Percentiles rank a stretch among this genome's conserved stretches.
These are phyloP conservation scores for Pterobdella sp. DNA, from an alignment of 2,888 invertebrate species.

Conservation along the genomic window DNA sequence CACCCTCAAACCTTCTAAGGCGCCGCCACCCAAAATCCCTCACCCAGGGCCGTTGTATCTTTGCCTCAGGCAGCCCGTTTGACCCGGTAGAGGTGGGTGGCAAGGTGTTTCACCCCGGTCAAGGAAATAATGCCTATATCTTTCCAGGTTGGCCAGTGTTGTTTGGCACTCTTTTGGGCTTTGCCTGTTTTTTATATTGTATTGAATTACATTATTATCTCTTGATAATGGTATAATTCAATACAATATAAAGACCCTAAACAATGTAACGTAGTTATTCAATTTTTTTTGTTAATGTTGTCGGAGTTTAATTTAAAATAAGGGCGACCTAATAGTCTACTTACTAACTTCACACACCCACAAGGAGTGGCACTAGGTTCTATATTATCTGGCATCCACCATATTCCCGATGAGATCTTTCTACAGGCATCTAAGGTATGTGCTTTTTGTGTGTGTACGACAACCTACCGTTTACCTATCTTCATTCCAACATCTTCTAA, in stretches of 20 bases:
- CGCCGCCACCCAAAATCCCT: slow-evolving; percentile 46
- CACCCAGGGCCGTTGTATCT: slow-evolving; percentile 78
- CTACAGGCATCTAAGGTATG: slow-evolving; percentile 79
- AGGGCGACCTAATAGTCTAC: no score
- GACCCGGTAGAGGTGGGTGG: slow-evolving; percentile 71
- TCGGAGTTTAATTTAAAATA: no score
- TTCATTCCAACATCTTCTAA: slow-evolving; percentile 30
- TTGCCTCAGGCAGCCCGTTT: slow-evolving; percentile 93
- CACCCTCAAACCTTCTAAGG: not conserved
- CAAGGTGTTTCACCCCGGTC: slow-evolving; percentile 77
- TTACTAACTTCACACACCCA: no score
- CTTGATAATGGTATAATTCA: no score
- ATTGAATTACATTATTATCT: no score
- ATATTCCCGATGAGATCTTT: slow-evolving; percentile 87
- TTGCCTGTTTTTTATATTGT: no score
- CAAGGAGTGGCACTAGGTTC: slow-evolving; percentile 73
- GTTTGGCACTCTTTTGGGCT: no score
- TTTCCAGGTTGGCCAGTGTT: slow-evolving; percentile 63
- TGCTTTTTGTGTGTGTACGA: not conserved
- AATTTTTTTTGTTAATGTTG: no score
- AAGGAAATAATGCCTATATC: slow-evolving; percentile 61
- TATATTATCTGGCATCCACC: slow-evolving; percentile 80
- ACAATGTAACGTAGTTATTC: no score
- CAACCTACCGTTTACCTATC: not conserved
- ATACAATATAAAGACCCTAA: no score